A percentile compares a stretch with the other conserved stretches of the same genome.
phyloP scores from a whole-genome alignment of 2,113 vertebrate genomes.

The Scolopax mira region DNA sequence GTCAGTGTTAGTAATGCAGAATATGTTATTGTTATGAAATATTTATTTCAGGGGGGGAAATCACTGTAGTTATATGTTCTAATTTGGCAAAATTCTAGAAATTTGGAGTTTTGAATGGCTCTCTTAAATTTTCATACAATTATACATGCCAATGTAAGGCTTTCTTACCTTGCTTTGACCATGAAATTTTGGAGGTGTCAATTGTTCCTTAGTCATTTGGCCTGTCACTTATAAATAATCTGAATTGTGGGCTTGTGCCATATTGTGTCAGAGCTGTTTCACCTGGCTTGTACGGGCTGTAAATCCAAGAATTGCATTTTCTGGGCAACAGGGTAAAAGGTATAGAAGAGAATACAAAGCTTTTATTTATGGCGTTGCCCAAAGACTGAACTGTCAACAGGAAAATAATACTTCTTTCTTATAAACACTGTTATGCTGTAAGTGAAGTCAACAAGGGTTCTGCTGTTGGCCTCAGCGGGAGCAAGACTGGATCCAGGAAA shows the following conservation, averaged over 20 bases:
- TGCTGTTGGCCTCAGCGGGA: neutral
- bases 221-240: conserved; percentile 17
- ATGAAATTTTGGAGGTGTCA: neutral
- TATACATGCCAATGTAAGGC: neutral
- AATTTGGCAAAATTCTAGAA: neutral
- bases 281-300: conserved; percentile 36
- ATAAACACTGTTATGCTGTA: conserved; percentile 9
- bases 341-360: neutral
- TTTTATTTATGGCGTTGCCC: conserved; percentile 54
- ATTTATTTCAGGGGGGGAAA: neutral
- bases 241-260: neutral
- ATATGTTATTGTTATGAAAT: neutral
- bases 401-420: conserved; percentile 51
- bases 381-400: conserved; percentile 40
- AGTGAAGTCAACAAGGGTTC: conserved; percentile 32
- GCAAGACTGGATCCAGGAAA: neutral
- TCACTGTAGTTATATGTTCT: neutral
- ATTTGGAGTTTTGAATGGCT: neutral
- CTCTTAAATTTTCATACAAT: neutral
- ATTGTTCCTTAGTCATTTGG: neutral
- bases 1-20: neutral
- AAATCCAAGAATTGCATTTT: conserved; percentile 43
- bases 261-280: conserved; percentile 23
- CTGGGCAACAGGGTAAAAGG: neutral
- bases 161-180: neutral